A percentile compares a stretch with the other conserved stretches of the same genome.
phyloP scores from a whole-genome alignment of 2,888 invertebrate species.

The Patella depressa region DNA sequence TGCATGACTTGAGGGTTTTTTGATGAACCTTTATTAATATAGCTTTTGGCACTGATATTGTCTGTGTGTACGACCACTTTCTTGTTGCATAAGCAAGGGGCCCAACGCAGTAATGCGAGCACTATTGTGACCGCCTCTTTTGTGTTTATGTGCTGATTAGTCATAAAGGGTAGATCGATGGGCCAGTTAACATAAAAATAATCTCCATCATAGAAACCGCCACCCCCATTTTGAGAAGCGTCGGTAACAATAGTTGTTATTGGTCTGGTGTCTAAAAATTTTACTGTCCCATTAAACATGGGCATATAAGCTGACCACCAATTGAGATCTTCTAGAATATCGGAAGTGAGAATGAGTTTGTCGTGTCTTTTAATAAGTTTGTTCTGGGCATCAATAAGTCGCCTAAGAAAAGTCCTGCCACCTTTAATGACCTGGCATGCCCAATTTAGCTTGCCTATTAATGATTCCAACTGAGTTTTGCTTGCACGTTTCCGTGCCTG shows the following conservation, averaged over 20 bases:
- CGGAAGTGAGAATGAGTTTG: neutral
- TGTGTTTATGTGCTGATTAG: conserved; percentile 6
- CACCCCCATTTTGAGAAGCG: neutral
- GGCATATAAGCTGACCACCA: neutral
- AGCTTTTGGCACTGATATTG: neutral
- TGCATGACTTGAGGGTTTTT: neutral
- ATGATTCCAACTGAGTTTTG: conserved; percentile 7
- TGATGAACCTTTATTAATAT: conserved; percentile 6
- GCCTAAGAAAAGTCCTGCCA: neutral
- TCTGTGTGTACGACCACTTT: neutral
- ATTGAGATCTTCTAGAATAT: neutral
- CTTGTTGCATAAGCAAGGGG: neutral
- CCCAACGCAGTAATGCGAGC: neutral
- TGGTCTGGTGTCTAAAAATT: neutral
- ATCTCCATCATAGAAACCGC: conserved; percentile 6
- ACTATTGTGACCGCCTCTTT: conserved; percentile 4
- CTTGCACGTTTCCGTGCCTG: neutral
- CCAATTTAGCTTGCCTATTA: conserved; percentile 8
- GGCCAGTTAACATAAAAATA: conserved; percentile 12
- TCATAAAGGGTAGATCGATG: conserved; percentile 1
- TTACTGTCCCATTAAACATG: neutral
- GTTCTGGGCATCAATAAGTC: too few species aligned
- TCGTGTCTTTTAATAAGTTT: neutral
- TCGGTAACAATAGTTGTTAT: neutral
- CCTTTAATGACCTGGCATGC: neutral